These are phyloP conservation scores for Atta colombica DNA, from an alignment of 1,140 invertebrate species.

Conservation along the genomic window DNA sequence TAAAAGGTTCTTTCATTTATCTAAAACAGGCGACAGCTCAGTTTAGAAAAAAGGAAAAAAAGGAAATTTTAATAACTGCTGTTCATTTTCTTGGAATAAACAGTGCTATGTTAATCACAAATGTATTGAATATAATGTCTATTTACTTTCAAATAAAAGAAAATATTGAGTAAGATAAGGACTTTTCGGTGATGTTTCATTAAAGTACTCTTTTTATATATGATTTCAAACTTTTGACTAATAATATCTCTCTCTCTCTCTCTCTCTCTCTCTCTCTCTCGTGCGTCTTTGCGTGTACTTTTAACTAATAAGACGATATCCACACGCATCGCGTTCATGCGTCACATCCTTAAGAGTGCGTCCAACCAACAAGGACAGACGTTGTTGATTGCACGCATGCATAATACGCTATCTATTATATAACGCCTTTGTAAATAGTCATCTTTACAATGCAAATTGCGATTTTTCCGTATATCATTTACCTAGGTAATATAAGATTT, in stretches of 20 bases:
- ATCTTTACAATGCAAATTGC: constrained; percentile 27
- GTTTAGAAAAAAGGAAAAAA: too few relatives aligned
- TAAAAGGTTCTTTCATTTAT: too few relatives aligned
- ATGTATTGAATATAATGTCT: too few relatives aligned
- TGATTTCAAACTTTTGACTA: too few relatives aligned
- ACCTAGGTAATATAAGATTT: neutral
- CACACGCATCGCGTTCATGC: constrained; percentile 10
- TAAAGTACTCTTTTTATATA: too few relatives aligned
- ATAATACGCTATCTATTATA: constrained; percentile 54
- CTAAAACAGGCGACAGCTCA: too few relatives aligned
- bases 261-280: neutral
- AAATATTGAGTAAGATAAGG: too few relatives aligned
- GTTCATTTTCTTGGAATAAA: too few relatives aligned
- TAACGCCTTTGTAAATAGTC: constrained; percentile 40
- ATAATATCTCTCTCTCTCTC: neutral
- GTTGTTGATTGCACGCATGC: constrained; percentile 46
- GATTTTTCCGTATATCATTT: neutral
- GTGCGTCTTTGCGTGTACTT: neutral
- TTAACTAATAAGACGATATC: neutral
- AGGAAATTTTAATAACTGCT: too few relatives aligned
- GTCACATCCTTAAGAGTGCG: neutral
- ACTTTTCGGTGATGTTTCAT: too few relatives aligned
- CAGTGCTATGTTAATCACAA: too few relatives aligned
- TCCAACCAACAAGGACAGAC: constrained; percentile 39
- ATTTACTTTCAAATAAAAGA: too few relatives aligned